Conservation (phyloP, 2,797 vertebrate species). For the Cygnus olor region DNA sequence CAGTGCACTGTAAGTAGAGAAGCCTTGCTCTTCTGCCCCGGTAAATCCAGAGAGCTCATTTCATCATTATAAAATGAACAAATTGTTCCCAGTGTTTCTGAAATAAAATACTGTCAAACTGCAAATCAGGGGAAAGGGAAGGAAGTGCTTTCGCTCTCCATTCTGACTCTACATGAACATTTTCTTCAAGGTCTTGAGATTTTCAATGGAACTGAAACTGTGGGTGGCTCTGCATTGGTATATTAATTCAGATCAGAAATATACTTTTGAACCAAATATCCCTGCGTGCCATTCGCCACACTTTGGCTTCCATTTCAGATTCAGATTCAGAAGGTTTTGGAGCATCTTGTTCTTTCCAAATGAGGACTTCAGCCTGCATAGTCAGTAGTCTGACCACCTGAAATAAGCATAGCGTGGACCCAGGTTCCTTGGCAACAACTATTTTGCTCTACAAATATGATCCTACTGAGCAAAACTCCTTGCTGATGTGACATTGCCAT, state of each 20-base stretch:
- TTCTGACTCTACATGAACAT: not conserved
- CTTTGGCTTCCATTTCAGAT: not conserved
- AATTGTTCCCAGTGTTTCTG: not conserved
- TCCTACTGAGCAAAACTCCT: not conserved
- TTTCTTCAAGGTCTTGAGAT: not conserved
- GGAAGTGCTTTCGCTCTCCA: not conserved
- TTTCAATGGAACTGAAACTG: not conserved
- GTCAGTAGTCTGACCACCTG: not conserved
- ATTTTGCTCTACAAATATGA: not conserved
- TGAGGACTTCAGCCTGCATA: not conserved
- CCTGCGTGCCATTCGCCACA: not conserved
- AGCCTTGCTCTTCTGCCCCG: not conserved
- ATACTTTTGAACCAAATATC: not conserved
- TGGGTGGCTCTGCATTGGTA: not conserved
- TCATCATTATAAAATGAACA: not conserved
- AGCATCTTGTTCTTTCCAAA: not conserved
- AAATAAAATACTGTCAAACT: not conserved
- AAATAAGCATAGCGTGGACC: not conserved
- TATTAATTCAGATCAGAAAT: not conserved
- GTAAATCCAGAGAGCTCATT: not conserved
- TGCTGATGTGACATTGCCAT: not conserved
- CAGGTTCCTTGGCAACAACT: not conserved
- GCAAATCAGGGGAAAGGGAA: not conserved
- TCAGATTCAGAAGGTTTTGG: not conserved
- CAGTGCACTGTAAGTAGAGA: not conserved